Evolutionary conservation across 92 coral and sea anemone genomes (phyloP), one percentile per base, ranked within the genome.

Genomic region (Hydrozoanthus gracilis): DNA sequence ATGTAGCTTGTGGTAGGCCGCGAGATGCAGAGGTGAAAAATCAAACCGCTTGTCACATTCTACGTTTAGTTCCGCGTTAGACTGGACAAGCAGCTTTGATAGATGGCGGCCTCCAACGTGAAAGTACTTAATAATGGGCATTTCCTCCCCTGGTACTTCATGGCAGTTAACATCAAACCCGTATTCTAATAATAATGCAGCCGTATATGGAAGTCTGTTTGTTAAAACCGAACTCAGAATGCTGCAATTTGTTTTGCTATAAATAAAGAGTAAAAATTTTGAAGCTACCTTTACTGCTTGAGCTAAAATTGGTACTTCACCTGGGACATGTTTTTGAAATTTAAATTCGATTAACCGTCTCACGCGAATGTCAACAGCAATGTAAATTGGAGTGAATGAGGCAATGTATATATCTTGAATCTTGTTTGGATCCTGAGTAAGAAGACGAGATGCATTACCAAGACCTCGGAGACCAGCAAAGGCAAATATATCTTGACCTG

Each of bases 71-170:
- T 51, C 62, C 12, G 71, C 86, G 27, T 78, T 55, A 54, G 76
- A 88, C 1, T 87, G 88, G 6, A 55, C 88, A 6, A 91, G 83
- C 66, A 91, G 76, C 58, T 91, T 91, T 60, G 93, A 87, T 56
- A 91, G 82, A 68, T 87, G 93, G 51, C 93, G 91, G 4, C 92
- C 90, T 45, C 92, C 92, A 4, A 18, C 35, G 6, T 78, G 89
- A 6, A 89, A 78, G 76, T 62, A 78, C 0, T 66, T n/a, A 3
- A 78, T 6, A 0, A 89, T 79, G 3, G 87, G 89, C 61, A 82
- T 78, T 51, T 54, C 48, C 49, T 76, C 8, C 8, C 8, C 14
- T 76, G 51, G 62, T 4, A 4, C 0, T 51, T 46, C 27, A 15
- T 44, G 80, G 80, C 80, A 76, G 20, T 76, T 76, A 54, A 76